Base-by-base conservation (phyloP, 1,140 invertebrate genomes). In the Neodiprion lecontei region DNA sequence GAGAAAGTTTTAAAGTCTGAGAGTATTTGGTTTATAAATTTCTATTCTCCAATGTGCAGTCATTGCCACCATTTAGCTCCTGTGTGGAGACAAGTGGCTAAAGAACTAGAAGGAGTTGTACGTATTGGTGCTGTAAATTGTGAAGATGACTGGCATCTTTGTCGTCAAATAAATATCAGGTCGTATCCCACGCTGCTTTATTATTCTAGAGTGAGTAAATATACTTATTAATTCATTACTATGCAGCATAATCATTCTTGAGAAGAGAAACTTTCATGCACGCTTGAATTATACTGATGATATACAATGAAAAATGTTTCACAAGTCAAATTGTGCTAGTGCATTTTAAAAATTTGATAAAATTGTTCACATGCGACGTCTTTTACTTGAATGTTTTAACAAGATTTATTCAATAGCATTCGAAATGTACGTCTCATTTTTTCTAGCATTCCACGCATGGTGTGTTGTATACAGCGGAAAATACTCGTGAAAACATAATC, bases 1-100 rank as follows among this genome's bases (percentile, higher is more conserved):
- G 89, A 89, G 75, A 91, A 88, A 79, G 90, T 94, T 50, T 88
- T 90, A 75, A 89, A 92, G 61, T 92, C 91, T 21, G 89, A 92
- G 67, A 93, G 89, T 88, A 85, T 94, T 21, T 95, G 95, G 94
- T 94, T 97, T 80, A 91, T 97, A 70, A 96, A 97, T 86, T 97
- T 94, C 84, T 97, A 95, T 85, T 96, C 95, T 10, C 94, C 95
- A 9, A 93, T 93, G 86, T 97, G 96, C 84, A 92, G 92, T 12
- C 95, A 96, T 76, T 97, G 96, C 85, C 95, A 96, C 85, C 89
- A 91, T 67, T 87, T 97, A 73, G 94, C 93, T 8, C 89, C 91
- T n/a, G 87, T 93, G 85, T 97, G 95, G 96, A 90, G 95, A 68
- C 91, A 92, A 83, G 84, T 97, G 66, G 95, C 95, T 14, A 91